Conservation (phyloP, 2,888 invertebrate genomes). For the Trimorus sp. region DNA sequence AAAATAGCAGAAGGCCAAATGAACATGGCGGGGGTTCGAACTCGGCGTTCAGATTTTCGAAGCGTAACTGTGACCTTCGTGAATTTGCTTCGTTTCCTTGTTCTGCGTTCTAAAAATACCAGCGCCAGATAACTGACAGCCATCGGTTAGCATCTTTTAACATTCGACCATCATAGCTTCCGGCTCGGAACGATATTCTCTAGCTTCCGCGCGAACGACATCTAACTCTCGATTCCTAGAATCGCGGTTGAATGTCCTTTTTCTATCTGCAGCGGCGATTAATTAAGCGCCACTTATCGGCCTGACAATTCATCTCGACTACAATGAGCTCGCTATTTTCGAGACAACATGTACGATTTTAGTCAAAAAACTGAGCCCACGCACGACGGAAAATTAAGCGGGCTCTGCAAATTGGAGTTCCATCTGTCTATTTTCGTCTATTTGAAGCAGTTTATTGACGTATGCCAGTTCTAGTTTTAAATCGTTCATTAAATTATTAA, state of each 20-base stretch:
- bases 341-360: neutral
- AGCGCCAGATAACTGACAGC: slow-evolving; percentile 56
- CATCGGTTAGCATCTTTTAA: slow-evolving; percentile 56
- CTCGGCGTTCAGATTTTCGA: slow-evolving; percentile 4
- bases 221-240: slow-evolving; percentile 42
- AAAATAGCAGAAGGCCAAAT: neutral
- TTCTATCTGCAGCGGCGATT: neutral
- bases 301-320: neutral
- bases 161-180: slow-evolving; percentile 57
- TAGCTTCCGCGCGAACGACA: slow-evolving; percentile 45
- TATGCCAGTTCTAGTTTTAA: slow-evolving; percentile 10
- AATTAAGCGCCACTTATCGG: slow-evolving; percentile 3
- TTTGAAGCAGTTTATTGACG: slow-evolving; percentile 49
- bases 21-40: slow-evolving; percentile 2
- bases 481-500: too few species aligned
- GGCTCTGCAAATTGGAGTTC: slow-evolving; percentile 31
- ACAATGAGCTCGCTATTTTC: slow-evolving; percentile 6
- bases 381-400: slow-evolving; percentile 3
- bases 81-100: slow-evolving; percentile 48
- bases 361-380: neutral
- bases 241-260: slow-evolving; percentile 45
- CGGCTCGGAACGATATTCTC: slow-evolving; percentile 53
- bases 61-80: slow-evolving; percentile 44
- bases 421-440: slow-evolving; percentile 40
- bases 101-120: slow-evolving; percentile 60